Base-by-base conservation (phyloP, 1,140 invertebrate genomes). In the Chironomus striatipennis region DNA sequence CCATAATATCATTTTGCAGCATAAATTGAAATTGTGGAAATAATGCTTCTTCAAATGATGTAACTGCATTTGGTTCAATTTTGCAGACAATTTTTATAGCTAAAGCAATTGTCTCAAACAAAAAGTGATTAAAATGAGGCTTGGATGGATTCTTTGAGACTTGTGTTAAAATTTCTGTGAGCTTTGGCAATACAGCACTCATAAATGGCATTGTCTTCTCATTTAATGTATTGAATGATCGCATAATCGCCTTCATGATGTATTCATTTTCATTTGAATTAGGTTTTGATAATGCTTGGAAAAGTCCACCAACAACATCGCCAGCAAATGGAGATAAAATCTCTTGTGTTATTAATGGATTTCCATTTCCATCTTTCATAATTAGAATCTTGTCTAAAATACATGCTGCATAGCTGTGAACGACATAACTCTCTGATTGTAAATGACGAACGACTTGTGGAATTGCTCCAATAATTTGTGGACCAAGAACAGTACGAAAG, bases 111-210 rank as follows among this genome's bases (percentile, higher is more conserved):
- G 92, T 93, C 85, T 99, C 97, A 83, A 99, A 99, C 1, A 99
- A 85, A 84, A 94, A 98, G 82, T 99, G 97, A 85, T 98, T 98
- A 83, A 98, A 99, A 82, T 98, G 93, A 0, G 97, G 97, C 78
- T 95, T 94, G 78, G 92, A 95, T 0, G 97, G 97, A 86, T 98
- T 98, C 85, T 93, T 95, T 64, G 95, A 88, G n/a, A 97, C 95
- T 7, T 88, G 80, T 7, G 88, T 83, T 3, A 99, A 83, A 83
- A 96, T 96, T 76, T 90, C 85, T 0, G 94, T 95, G 4, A 99
- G 85, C 80, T 93, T 91, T 2, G 92, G 91, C 65, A 98, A 83
- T 15, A 96, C 85, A 12, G 89, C 86, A 24, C 86, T 88, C 77
- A 98, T 85, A 79, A 89, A 92, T 21, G 93, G 92, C 77, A 98